phyloP scores from a whole-genome alignment of 2,797 vertebrate genomes.

The Atherinosoma microstoma region DNA sequence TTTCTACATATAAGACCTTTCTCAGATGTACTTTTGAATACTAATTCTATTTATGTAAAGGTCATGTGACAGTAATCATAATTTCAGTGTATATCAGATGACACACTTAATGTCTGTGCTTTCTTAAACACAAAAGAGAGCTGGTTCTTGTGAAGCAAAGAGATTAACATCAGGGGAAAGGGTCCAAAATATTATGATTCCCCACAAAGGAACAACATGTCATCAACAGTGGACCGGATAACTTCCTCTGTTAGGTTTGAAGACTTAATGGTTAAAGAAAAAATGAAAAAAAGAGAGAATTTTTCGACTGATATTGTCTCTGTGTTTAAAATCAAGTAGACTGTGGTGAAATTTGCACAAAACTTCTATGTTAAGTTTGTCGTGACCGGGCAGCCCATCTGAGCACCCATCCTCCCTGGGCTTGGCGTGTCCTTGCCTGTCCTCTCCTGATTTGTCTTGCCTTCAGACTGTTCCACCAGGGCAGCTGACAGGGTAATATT shows the following conservation, averaged over 20 bases:
- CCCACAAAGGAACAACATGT: constrained; percentile 52
- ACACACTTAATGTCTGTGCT: constrained; percentile 78
- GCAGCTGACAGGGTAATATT: constrained; percentile 73
- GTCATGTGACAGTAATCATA: constrained; percentile 82
- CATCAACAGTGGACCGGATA: constrained; percentile 65
- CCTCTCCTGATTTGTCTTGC: constrained; percentile 76
- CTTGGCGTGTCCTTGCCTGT: constrained; percentile 72
- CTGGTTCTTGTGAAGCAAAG: constrained; percentile 64
- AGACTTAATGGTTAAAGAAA: constrained; percentile 35
- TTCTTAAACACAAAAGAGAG: constrained; percentile 71
- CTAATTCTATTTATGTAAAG: constrained; percentile 80
- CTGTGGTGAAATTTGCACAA: constrained; percentile 83
- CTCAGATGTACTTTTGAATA: constrained; percentile 81
- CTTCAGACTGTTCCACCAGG: constrained; percentile 74
- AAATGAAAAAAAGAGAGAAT: constrained; percentile 35
- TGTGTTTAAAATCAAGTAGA: constrained; percentile 79
- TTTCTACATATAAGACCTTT: constrained; percentile 82
- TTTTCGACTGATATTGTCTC: constrained; percentile 69
- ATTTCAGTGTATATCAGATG: constrained; percentile 78
- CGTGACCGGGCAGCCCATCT: constrained; percentile 63
- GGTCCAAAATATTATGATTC: constrained; percentile 58
- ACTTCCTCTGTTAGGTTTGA: constrained; percentile 61
- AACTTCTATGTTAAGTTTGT: constrained; percentile 73
- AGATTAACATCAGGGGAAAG: constrained; percentile 56
- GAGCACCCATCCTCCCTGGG: constrained; percentile 62